Conservation (phyloP, 2,888 invertebrate genomes). For the Limnephilus lunatus region DNA sequence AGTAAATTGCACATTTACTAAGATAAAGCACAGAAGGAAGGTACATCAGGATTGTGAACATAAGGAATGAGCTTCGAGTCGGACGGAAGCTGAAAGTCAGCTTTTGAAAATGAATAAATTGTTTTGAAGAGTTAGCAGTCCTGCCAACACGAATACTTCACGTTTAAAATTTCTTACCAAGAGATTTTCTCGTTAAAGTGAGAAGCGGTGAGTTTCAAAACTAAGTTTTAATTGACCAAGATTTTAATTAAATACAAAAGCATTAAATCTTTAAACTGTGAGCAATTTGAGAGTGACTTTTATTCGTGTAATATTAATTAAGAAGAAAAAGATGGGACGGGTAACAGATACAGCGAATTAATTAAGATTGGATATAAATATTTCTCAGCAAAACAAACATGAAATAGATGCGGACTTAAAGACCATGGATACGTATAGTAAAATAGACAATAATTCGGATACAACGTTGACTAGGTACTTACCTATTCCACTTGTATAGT, state of each 20-base stretch:
- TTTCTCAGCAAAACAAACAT: no score
- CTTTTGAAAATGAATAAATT: constrained; percentile 23
- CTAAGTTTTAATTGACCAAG: constrained; percentile 3
- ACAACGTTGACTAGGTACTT: neutral
- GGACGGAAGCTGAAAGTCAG: neutral
- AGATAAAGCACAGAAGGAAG: neutral
- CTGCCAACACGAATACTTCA: neutral
- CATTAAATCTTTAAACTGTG: neutral
- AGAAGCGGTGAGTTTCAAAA: neutral
- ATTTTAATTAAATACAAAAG: neutral
- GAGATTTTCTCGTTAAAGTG: neutral
- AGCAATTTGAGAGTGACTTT: neutral
- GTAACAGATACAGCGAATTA: neutral
- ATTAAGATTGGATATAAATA: neutral
- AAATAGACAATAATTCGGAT: neutral
- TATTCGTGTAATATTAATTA: neutral
- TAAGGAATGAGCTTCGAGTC: neutral
- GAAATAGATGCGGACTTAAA: neutral
- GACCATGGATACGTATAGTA: neutral
- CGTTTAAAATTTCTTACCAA: neutral
- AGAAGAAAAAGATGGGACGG: neutral
- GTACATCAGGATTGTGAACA: neutral
- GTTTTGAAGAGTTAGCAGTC: constrained; percentile 30
- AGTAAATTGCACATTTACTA: neutral
- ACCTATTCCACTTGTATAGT: neutral